These are phyloP conservation scores for Lacerta agilis DNA, from an alignment of 2,797 vertebrate species.

Conservation along the genomic window DNA sequence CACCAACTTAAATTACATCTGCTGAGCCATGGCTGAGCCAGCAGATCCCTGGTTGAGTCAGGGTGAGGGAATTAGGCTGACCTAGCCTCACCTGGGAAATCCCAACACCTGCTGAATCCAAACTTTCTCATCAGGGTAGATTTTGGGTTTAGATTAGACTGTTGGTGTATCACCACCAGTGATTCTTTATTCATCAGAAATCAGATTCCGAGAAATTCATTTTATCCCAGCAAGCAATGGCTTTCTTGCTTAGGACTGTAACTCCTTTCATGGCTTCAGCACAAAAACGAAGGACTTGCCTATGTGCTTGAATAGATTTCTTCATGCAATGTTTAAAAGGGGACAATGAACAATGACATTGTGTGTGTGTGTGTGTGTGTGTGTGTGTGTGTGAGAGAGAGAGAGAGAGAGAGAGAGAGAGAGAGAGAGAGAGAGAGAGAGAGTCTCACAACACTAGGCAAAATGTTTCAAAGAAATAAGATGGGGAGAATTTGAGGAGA, in stretches of 20 bases:
- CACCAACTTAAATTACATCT: too few relatives aligned
- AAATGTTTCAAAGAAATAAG: constrained; percentile 28
- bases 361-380: too few relatives aligned
- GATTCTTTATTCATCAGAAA: constrained; percentile 23
- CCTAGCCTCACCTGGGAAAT: too few relatives aligned
- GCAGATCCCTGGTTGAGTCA: too few relatives aligned
- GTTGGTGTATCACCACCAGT: background rate
- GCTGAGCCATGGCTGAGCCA: too few relatives aligned
- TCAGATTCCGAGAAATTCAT: constrained; percentile 18
- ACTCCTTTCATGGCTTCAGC: constrained; percentile 47
- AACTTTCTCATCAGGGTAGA: too few relatives aligned
- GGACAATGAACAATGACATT: constrained; percentile 24
- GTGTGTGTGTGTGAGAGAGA: too few relatives aligned
- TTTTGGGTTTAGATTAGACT: too few relatives aligned
- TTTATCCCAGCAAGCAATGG: constrained; percentile 35
- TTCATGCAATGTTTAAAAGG: constrained; percentile 58
- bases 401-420: too few relatives aligned
- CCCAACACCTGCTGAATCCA: too few relatives aligned
- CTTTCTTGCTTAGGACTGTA: constrained; percentile 51
- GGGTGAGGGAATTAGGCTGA: too few relatives aligned
- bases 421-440: background rate
- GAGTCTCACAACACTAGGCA: constrained; percentile 17
- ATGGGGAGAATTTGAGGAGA: constrained; percentile 4
- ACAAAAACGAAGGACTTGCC: constrained; percentile 45
- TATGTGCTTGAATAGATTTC: constrained; percentile 52